Evolutionary conservation across 2,797 vertebrate genomes (phyloP).

Genomic region (Leucoraja ocellata): DNA sequence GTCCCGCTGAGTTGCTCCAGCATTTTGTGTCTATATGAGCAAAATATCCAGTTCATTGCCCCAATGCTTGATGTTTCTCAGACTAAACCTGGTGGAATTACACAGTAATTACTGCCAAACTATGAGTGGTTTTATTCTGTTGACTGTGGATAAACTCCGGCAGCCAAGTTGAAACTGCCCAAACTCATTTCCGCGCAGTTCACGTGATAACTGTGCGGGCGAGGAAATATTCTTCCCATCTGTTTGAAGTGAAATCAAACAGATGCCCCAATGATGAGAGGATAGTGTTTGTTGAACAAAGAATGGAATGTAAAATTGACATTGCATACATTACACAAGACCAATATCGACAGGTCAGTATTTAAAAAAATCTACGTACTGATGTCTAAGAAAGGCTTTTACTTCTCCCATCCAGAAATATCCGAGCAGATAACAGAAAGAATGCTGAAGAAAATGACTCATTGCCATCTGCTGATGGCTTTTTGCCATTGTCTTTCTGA

Average conservation of each 20-base stretch:
- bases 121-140: background rate
- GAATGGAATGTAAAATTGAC: background rate
- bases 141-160: background rate
- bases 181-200: slow-evolving; percentile 1
- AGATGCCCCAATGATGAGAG: background rate
- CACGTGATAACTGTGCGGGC: background rate
- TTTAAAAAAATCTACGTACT: background rate
- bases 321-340: background rate
- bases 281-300: background rate
- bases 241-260: slow-evolving; percentile 13
- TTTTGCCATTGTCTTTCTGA: background rate
- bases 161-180: background rate
- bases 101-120: background rate
- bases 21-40: no score
- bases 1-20: no score
- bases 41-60: background rate
- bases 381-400: background rate
- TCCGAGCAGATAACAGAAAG: background rate
- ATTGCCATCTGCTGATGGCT: background rate
- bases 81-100: background rate
- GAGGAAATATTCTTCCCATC: slow-evolving; percentile 31
- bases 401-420: background rate
- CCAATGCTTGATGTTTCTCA: background rate
- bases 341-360: background rate
- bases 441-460: background rate